Percentiles rank a stretch among this genome's conserved stretches.
Evolutionary conservation across 2,113 vertebrate species (phyloP).

Genomic region (Pseudorhombus dupliciocellatus): DNA sequence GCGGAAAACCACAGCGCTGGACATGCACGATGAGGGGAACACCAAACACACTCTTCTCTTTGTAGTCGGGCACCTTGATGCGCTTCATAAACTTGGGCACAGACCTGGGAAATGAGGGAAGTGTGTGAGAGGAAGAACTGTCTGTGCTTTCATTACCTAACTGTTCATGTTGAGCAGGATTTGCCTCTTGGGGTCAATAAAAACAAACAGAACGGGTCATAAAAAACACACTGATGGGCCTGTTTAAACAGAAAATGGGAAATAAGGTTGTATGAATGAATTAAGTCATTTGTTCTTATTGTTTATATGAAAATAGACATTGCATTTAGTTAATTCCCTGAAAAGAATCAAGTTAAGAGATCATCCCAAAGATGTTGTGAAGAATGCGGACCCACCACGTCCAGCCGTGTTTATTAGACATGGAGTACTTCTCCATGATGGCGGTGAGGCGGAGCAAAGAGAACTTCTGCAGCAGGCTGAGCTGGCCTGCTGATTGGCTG

Average conservation of each 20-base stretch:
- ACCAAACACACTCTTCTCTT: conserved; percentile 78
- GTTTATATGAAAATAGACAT: background rate
- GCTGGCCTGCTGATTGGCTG: conserved; percentile 91
- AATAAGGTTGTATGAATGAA: background rate
- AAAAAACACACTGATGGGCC: conserved; percentile 42
- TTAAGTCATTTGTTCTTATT: background rate
- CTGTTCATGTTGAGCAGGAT: conserved; percentile 28
- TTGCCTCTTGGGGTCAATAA: conserved; percentile 48
- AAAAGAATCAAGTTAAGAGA: too few relatives aligned
- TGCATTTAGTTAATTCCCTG: background rate
- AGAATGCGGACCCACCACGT: conserved; percentile 84
- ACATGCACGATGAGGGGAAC: conserved; percentile 92
- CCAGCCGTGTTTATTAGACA: conserved; percentile 98
- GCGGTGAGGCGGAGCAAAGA: conserved; percentile 95
- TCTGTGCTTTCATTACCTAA: conserved; percentile 40
- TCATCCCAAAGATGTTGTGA: fast-evolving
- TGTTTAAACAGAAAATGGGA: background rate
- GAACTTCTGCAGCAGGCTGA: conserved; percentile 94
- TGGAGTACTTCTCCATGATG: conserved; percentile 96
- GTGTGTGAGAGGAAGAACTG: conserved; percentile 42
- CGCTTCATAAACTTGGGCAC: conserved; percentile 81
- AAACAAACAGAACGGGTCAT: conserved; percentile 33
- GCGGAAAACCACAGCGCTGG: conserved; percentile 88
- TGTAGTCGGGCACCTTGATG: conserved; percentile 77
- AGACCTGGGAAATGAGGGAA: conserved; percentile 66